Base-by-base conservation (phyloP, 2,888 invertebrate species). In the Idaea aversata region DNA sequence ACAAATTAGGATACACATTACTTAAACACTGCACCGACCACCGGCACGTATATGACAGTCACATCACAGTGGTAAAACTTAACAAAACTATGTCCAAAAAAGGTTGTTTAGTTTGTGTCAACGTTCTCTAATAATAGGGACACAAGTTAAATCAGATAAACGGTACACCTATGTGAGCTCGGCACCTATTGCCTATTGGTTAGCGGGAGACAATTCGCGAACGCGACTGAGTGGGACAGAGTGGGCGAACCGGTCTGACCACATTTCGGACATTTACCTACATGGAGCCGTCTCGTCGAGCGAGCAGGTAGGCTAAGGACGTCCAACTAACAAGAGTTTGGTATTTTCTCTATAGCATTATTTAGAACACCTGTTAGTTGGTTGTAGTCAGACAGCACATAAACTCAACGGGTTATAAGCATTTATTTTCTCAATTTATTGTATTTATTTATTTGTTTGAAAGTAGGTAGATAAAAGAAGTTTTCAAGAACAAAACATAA, bases 171-270 rank as follows among this genome's bases (percentile, higher is more conserved):
- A 67, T 68, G 73, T 76, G 71, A 61, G 65, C 73, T 71, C 47
- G 47, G 47, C 84, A 80, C 84, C 82, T 86, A 88, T 85, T 85
- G 80, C 84, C 82, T 85, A 88, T 85, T 85, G 84, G 83, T 83
- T 81, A 82, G 87, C 88, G 84, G 86, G 85, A 86, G 87, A 83
- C 84, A 88, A 88, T 91, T 92, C 86, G 92, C 91, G 81, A 90
- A 81, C 78, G 77, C 84, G 86, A 87, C 86, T 82, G 86, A 88
- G 89, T 82, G 78, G 82, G 87, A 85, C 86, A 82, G 86, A 88
- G 89, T 82, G 79, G 82, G 87, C 85, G 85, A 89, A 91, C 91
- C 91, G 88, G 91, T 91, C 87, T 82, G 82, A 88, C 91, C 72
- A 83, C 88, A 90, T 90, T 88, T 84, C 77, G 79, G 76, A 75